Percentiles rank a stretch among this genome's conserved stretches.
These are phyloP conservation scores for Octomys mimax DNA, from an alignment of 2,797 vertebrate species.

Conservation along the genomic window DNA sequence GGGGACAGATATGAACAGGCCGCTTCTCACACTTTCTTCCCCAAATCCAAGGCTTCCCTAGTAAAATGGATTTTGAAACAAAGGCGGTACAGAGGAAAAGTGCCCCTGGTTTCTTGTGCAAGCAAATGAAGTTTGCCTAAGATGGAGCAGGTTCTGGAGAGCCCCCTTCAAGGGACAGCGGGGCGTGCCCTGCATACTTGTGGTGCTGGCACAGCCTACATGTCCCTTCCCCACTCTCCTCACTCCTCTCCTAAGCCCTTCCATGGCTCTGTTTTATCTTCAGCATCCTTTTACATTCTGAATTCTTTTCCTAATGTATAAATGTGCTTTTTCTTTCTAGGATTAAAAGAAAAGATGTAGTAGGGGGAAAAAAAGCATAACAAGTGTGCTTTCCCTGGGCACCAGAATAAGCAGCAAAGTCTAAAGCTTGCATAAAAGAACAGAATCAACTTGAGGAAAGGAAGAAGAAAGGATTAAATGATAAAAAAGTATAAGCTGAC, in stretches of 20 bases:
- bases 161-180: not conserved
- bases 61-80: not conserved
- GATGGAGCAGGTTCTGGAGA: not conserved
- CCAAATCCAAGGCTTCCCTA: not conserved
- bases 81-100: not conserved
- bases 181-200: not conserved
- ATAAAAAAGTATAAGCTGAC: not conserved
- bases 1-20: not conserved
- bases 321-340: constrained; percentile 9
- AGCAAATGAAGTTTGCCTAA: not conserved
- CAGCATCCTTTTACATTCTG: not conserved
- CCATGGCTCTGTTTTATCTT: not conserved
- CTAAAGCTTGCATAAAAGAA: constrained; percentile 18
- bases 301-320: not conserved
- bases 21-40: not conserved
- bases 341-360: not conserved
- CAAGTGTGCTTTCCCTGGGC: not conserved
- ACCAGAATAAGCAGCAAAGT: not conserved
- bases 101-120: not conserved
- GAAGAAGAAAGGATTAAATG: not conserved
- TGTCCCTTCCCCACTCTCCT: not conserved
- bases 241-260: not conserved
- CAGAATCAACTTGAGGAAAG: not conserved
- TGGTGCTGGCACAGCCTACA: not conserved
- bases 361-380: not conserved